phyloP scores from a whole-genome alignment of 2,888 invertebrate species.

The Brachyptera putata region DNA sequence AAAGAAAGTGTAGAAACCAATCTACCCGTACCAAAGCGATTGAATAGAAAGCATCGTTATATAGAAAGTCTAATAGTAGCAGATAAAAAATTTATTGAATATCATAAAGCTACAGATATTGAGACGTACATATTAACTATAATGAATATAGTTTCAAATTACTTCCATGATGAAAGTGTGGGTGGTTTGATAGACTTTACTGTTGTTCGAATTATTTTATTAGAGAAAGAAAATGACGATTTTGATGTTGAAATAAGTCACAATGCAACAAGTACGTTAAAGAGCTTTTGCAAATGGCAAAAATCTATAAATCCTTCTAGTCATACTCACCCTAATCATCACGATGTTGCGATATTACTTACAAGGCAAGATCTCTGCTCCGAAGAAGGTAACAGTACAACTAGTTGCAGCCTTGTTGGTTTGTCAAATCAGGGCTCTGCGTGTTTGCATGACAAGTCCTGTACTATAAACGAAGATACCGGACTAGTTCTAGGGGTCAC shows the following conservation, averaged over 20 bases:
- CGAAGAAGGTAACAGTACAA: conserved; percentile 35
- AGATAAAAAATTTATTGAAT: neutral
- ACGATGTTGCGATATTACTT: conserved; percentile 57
- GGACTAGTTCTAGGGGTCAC: conserved; percentile 61
- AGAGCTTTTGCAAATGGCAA: conserved; percentile 63
- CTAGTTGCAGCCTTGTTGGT: conserved; percentile 56
- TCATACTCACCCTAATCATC: conserved; percentile 54
- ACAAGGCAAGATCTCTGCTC: conserved; percentile 58
- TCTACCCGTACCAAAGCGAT: neutral
- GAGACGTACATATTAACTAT: neutral
- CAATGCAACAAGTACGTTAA: conserved; percentile 54
- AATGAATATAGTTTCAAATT: conserved; percentile 43
- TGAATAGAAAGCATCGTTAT: conserved; percentile 8
- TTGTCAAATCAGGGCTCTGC: conserved; percentile 62
- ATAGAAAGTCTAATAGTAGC: neutral
- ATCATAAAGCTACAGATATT: neutral
- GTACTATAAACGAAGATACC: conserved; percentile 64
- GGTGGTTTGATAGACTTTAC: conserved; percentile 57
- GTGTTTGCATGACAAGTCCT: conserved; percentile 57
- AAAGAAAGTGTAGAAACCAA: neutral
- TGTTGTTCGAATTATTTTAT: conserved; percentile 52
- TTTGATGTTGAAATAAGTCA: conserved; percentile 41
- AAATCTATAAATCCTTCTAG: conserved; percentile 53
- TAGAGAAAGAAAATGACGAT: conserved; percentile 52
- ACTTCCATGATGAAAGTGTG: conserved; percentile 47